Evolutionary conservation across 2,113 vertebrate species (phyloP).

Genomic region (Neofelis nebulosa): DNA sequence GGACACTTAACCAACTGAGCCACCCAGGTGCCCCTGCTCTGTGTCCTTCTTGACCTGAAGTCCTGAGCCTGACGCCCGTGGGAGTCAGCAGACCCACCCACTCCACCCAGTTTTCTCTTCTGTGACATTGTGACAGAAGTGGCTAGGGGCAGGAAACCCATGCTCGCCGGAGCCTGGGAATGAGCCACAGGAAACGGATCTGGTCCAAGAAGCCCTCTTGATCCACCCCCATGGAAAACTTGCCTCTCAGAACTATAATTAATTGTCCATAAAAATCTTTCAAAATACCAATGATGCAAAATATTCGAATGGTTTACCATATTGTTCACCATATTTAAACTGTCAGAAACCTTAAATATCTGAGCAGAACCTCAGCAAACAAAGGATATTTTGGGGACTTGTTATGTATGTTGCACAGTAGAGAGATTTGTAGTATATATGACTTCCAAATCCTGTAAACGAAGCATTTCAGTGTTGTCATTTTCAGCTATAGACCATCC

Average conservation of each 20-base stretch:
- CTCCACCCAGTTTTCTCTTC: background rate
- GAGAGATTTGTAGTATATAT: slow-evolving; percentile 44
- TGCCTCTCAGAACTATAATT: slow-evolving; percentile 53
- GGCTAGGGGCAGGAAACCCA: background rate
- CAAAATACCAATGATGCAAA: slow-evolving; percentile 56
- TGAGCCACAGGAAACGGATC: background rate
- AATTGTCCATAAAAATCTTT: slow-evolving; percentile 66
- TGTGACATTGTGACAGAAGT: background rate
- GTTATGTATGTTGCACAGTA: slow-evolving; percentile 63
- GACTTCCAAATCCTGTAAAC: slow-evolving; percentile 52
- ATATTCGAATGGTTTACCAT: slow-evolving; percentile 57
- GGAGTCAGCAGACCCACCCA: background rate
- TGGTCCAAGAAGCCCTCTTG: background rate
- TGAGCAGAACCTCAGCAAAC: slow-evolving; percentile 77
- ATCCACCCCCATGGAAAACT: background rate
- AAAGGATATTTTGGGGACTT: slow-evolving; percentile 74
- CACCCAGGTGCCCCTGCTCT: background rate
- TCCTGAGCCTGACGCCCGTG: background rate
- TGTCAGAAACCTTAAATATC: slow-evolving; percentile 66
- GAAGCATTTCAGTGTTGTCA: slow-evolving; percentile 15
- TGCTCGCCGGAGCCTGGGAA: background rate
- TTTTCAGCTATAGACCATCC: slow-evolving; percentile 72
- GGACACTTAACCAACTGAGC: too few species aligned
- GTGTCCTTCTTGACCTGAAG: background rate
- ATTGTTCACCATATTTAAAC: slow-evolving; percentile 75